Evolutionary conservation across 2,113 vertebrate genomes (phyloP), one percentile per base, ranked within the genome.

Genomic region (Pachypanchax playfairii): DNA sequence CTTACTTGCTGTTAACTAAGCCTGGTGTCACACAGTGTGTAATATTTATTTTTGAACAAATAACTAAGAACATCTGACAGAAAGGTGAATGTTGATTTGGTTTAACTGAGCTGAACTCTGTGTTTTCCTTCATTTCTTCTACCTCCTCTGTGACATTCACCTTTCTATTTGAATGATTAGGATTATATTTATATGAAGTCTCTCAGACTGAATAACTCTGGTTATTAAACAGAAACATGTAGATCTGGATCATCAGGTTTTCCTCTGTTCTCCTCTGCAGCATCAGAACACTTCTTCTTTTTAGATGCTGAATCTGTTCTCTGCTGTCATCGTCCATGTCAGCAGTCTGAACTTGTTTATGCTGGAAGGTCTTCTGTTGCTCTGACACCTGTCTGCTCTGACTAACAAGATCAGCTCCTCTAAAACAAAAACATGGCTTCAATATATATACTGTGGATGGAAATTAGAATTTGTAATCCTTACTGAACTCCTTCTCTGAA

Each of bases 141-240:
- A 25, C 38, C 28, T 36, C n/a, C 33, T 48, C 42, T 24, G 14
- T 0, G 28, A 18, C 46, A n/a, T n/a, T n/a, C n/a, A 33, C 64
- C 24, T 57, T 63, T 70, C 36, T 57, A 41, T 33, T 12, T 42
- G 25, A 60, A 62, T 60, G 47, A 61, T 35, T 42, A 31, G 22
- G 17, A 41, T 43, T 51, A 58, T 57, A 70, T 73, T 57, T 74
- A 35, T 74, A 65, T 67, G 39, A 73, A 64, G 39, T 67, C 53
- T 56, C 22, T 51, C 41, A 9, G 14, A 51, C 61, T 20, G 68
- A 65, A 77, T 66, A 69, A 50, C 50, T 55, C 50, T 4, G 46
- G 73, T 49, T 64, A 71, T 70, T 25, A 48, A 65, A 36, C n/a
- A 55, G 55, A 66, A 55, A 50, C 0, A 1, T 25, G 55, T 38